These are phyloP conservation scores for Acinonyx jubatus DNA, from an alignment of 2,113 vertebrate genomes.

Conservation along the genomic window DNA sequence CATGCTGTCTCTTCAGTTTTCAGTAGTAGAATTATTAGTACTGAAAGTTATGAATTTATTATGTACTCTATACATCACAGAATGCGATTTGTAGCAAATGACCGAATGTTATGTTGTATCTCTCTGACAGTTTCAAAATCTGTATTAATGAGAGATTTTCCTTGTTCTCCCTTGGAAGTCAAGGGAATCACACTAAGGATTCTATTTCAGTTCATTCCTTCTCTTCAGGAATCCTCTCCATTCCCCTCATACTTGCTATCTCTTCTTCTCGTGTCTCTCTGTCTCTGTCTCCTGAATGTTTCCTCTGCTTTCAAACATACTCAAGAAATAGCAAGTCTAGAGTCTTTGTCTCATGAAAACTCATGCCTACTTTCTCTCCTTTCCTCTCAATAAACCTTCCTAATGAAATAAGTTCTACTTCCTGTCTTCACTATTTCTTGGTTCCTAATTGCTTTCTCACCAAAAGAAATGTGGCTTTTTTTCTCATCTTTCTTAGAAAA, in stretches of 20 bases:
- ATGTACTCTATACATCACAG: neutral
- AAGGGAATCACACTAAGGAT: neutral
- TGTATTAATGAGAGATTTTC: neutral
- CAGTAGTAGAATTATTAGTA: neutral
- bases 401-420: neutral
- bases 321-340: neutral
- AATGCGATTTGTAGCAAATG: conserved; percentile 21
- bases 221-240: neutral
- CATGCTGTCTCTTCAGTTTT: neutral
- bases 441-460: neutral
- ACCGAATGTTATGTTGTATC: neutral
- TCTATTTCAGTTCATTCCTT: neutral
- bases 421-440: neutral
- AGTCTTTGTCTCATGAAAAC: neutral
- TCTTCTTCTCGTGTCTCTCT: neutral
- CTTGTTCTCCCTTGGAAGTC: neutral
- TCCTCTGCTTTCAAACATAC: neutral
- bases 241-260: neutral
- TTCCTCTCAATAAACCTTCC: neutral
- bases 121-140: neutral
- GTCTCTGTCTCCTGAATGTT: neutral
- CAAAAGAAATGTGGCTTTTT: neutral
- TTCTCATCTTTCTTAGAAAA: neutral
- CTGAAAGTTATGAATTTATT: neutral
- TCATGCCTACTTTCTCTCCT: neutral